These are phyloP conservation scores for Tangara arthus DNA, from an alignment of 2,797 vertebrate genomes.

Conservation along the genomic window DNA sequence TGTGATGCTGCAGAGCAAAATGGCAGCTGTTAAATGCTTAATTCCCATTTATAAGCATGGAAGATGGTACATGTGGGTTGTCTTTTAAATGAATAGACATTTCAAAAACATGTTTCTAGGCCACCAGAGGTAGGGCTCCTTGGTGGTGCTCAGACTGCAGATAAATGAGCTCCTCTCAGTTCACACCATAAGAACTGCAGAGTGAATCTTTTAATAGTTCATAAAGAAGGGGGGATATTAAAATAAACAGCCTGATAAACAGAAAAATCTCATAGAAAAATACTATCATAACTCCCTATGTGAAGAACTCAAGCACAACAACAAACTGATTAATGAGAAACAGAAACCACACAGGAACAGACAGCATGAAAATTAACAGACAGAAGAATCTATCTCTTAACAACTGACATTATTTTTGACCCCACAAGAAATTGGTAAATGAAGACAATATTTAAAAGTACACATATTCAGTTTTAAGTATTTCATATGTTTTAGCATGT, in stretches of 20 bases:
- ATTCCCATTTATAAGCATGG: neutral
- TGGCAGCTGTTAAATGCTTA: neutral
- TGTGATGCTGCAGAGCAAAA: neutral
- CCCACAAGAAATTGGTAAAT: neutral
- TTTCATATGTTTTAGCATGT: neutral
- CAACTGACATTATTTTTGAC: neutral
- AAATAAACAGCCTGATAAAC: neutral
- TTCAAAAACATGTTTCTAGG: neutral
- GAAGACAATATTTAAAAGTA: neutral
- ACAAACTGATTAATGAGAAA: neutral
- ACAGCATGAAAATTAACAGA: neutral
- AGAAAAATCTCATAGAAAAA: neutral
- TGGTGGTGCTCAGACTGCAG: neutral
- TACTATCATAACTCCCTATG: neutral
- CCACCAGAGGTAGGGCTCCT: neutral
- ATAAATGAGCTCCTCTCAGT: neutral
- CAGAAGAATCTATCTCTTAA: neutral
- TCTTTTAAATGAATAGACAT: neutral
- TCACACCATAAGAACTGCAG: neutral
- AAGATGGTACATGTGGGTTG: neutral
- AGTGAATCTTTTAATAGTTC: neutral
- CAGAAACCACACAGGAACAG: neutral
- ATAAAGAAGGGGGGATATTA: neutral
- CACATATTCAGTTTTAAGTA: neutral
- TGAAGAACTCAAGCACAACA: neutral